Conservation (phyloP, 2,888 invertebrate species). For the Plemyria rubiginata region DNA sequence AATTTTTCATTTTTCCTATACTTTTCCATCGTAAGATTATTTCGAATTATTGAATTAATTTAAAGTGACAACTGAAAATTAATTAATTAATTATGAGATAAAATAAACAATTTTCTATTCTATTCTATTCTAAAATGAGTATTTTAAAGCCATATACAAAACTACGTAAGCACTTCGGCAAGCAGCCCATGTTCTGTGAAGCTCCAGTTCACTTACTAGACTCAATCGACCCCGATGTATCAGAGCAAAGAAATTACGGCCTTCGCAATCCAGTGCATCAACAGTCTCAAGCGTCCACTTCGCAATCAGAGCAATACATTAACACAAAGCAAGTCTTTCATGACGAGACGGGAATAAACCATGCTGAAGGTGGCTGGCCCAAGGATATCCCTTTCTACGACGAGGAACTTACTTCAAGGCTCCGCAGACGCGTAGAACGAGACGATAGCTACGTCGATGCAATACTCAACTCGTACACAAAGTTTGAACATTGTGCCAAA, state of each 20-base stretch:
- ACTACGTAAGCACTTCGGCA: conserved; percentile 72
- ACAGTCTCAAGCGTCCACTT: conserved; percentile 63
- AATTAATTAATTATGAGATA: no score
- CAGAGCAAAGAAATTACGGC: conserved; percentile 62
- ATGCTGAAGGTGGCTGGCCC: conserved; percentile 93
- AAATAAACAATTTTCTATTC: no score
- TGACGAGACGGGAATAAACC: conserved; percentile 84
- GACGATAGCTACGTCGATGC: conserved; percentile 89
- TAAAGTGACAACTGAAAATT: no score
- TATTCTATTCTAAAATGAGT: no score
- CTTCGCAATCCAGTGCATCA: conserved; percentile 75
- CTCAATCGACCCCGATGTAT: conserved; percentile 58
- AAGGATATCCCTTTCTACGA: conserved; percentile 87
- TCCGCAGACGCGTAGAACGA: conserved; percentile 90
- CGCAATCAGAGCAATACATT: conserved; percentile 66
- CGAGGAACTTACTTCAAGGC: conserved; percentile 88
- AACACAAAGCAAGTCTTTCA: conserved; percentile 85
- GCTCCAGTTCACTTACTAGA: conserved; percentile 57
- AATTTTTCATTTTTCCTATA: no score
- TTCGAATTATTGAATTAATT: no score
- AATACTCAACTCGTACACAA: conserved; percentile 78
- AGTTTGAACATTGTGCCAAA: conserved; percentile 86
- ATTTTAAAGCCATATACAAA: conserved; percentile 63
- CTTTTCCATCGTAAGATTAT: no score
- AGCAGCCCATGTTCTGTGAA: conserved; percentile 71